Evolutionary conservation across 92 coral and sea anemone species (phyloP).

Genomic region (Hydrozoanthus gracilis): DNA sequence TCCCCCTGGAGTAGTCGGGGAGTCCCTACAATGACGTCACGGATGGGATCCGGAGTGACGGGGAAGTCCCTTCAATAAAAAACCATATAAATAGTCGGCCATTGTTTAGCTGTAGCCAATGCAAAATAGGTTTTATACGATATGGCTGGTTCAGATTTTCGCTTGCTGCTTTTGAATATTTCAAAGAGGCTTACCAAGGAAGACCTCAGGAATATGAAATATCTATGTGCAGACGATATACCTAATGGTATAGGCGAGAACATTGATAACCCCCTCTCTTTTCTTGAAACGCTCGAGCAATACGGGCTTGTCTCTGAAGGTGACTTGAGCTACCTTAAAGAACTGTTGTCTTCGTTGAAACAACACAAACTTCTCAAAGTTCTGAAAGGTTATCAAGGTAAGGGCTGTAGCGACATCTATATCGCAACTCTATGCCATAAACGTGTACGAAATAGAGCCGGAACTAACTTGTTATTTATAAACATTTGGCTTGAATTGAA

Average conservation of each 20-base stretch:
- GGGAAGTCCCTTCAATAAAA: too few species aligned
- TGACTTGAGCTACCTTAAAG: neutral
- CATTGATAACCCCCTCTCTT: neutral
- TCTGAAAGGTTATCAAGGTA: neutral
- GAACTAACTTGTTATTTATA: too few species aligned
- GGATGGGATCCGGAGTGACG: too few species aligned
- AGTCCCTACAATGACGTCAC: too few species aligned
- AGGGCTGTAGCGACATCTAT: neutral
- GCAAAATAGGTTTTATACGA: too few species aligned
- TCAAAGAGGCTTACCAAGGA: neutral
- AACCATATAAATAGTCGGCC: too few species aligned
- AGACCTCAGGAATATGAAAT: neutral
- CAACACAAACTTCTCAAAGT: neutral
- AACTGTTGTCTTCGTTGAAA: conserved; percentile 1
- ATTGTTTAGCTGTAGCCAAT: too few species aligned
- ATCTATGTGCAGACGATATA: conserved; percentile 19
- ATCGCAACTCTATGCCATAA: too few species aligned
- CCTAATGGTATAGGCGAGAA: neutral
- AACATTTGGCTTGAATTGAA: too few species aligned
- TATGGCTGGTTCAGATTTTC: neutral
- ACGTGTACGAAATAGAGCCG: too few species aligned
- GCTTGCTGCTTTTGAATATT: conserved; percentile 6
- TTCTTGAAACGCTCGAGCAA: neutral
- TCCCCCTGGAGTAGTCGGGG: too few species aligned
- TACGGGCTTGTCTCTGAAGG: neutral